Base-by-base conservation (phyloP, 2,113 vertebrate species). In the Stomatorhinus ivindoensis region DNA sequence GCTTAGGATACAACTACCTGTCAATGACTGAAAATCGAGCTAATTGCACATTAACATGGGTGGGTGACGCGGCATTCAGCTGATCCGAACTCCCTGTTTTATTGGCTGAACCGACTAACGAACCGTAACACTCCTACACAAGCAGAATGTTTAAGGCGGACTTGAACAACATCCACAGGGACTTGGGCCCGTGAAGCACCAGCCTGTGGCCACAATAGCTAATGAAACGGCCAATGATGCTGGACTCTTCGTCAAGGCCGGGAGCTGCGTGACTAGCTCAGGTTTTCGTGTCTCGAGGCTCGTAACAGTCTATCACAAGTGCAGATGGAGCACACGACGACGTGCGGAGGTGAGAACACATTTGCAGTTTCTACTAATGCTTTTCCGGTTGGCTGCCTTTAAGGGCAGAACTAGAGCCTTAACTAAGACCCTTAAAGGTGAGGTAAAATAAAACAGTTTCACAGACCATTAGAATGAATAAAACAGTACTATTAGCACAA, bases 401-500 rank as follows among this genome's bases (percentile, higher is more conserved):
- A 42, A 87, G 55, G 55, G 35, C 10, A 44, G 8, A 35, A 39
- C 17, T 65, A 61, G 58, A 58, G 17, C 21, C 85, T 51, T 51
- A 31, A 27, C 50, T 19, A 39, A 87, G 19, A 65, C 31, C 87
- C 87, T 61, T 55, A 55, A 44, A 87, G 35, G 50, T 61, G 39
- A 87, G 55, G 87, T 61, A 61, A 87, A 87, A 39, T 65, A 61
- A 42, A 44, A 61, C 86, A 55, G 35, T 13, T 58, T 87, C 39
- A 61, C n/a, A 27, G 53, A 61, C 39, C 53, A 61, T 24, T 87
- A 39, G 39, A 61, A 87, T 87, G 85, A 87, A 87, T 19, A 65
- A 9, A 87, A 61, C 55, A 87, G 87, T 87, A 87, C 51, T 44
- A 21, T 87, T 87, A 87, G 51, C 87, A n/a, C 35, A 87, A 19